Base-by-base conservation (phyloP, 2,888 invertebrate genomes). In the Andricus curvator region DNA sequence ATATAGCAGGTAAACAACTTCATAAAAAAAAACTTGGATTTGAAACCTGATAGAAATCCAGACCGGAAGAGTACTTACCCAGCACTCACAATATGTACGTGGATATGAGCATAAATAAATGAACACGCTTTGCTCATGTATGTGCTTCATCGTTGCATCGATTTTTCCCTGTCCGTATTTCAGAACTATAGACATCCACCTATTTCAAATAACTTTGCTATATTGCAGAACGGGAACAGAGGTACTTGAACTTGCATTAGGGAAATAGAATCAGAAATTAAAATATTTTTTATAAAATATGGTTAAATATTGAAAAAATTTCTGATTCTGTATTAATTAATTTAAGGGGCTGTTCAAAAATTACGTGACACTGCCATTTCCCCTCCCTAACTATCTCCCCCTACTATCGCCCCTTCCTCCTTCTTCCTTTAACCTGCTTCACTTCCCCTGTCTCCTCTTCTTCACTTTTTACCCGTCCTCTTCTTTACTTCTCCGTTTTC, bases 61-160 rank as follows among this genome's bases (percentile, higher is more conserved):
- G 29, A 74, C 74, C 29, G 20, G 48, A 48, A 70, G 29, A 17
- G 70, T 70, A 70, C 29, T 56, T 29, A 51, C 20, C 20, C 74
- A 56, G 29, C 74, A 74, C 51, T 64, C 29, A 64, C 29, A 64
- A 33, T 56, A 22, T 68, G 13, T 33, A 56, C n/a, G 37, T 74
- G 37, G 51, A 74, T 74, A 74, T 60, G 74, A 37, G 51, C n/a
- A 37, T 74, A 74, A 74, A 74, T 74, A 74, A 74, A 74, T 74
- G 56, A 74, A 74, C 37, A 56, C 4, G 56, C 56, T 60, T 74
- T 37, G n/a, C 56, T 74, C 74, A 74, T 74, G 56, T 74, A 74
- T 74, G 33, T 33, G n/a, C 74, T 74, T 51, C 33, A 74, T 37
- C 74, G 29, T 74, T 56, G 74, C 15, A 74, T 74, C n/a, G 74